A percentile compares a stretch with the other conserved stretches of the same genome.
Evolutionary conservation across 2,888 invertebrate genomes (phyloP).

Genomic region (Norana najaformis): DNA sequence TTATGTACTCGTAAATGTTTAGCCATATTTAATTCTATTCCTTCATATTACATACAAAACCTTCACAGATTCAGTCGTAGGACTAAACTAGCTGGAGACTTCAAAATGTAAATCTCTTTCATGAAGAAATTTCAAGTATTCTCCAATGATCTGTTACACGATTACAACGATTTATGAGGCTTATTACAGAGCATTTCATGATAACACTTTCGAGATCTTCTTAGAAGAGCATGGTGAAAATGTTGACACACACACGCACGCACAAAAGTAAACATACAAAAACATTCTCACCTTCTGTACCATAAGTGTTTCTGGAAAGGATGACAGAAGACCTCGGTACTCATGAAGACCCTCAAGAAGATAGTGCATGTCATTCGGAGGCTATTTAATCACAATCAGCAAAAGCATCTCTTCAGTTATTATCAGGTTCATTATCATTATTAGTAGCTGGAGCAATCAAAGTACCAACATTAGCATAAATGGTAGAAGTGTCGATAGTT

Average conservation of each 20-base stretch:
- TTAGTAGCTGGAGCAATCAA: not conserved
- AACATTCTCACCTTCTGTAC: constrained; percentile 26
- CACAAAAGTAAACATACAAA: too few relatives aligned
- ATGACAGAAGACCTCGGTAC: constrained; percentile 87
- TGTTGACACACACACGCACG: too few relatives aligned
- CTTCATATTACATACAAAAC: too few relatives aligned
- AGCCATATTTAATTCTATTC: too few relatives aligned
- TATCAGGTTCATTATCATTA: not conserved
- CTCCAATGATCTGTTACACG: not conserved
- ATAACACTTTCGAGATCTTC: not conserved
- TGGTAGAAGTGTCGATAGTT: not conserved
- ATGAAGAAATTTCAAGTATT: not conserved
- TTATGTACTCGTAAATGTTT: too few relatives aligned
- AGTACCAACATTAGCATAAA: not conserved
- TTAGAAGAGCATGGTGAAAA: too few relatives aligned
- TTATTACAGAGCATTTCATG: not conserved
- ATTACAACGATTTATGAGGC: not conserved
- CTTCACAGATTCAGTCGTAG: too few relatives aligned
- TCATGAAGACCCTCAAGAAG: constrained; percentile 87
- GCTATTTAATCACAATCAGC: constrained; percentile 49
- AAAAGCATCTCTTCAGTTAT: not conserved
- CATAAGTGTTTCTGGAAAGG: constrained; percentile 75
- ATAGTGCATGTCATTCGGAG: constrained; percentile 71
- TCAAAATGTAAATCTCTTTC: not conserved
- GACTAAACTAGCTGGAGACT: not conserved